Evolutionary conservation across 1,140 invertebrate species (phyloP).

Genomic region (Agraylea sexmaculata): DNA sequence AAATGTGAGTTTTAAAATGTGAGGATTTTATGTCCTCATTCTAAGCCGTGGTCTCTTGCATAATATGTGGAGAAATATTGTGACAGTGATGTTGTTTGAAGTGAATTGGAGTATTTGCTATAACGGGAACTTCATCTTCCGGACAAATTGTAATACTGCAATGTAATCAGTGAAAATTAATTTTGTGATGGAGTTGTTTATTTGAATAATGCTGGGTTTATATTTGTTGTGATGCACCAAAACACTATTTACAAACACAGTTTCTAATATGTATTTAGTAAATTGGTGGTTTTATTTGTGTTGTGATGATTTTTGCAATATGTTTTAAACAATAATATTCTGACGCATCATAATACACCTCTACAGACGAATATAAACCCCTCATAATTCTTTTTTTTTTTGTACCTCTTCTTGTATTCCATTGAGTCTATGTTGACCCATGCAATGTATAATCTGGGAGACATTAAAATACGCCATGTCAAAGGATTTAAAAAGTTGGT

Average conservation of each 20-base stretch:
- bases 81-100: constrained; percentile 41
- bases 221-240: constrained; percentile 12
- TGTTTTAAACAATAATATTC: not conserved
- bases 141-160: constrained; percentile 47
- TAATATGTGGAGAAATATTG: constrained; percentile 14
- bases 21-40: no score
- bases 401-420: constrained; percentile 50
- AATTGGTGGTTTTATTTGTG: not conserved
- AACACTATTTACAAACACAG: constrained; percentile 12
- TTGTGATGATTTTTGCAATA: constrained; percentile 1
- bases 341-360: not conserved
- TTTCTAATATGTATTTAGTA: not conserved
- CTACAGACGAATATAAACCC: not conserved
- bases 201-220: not conserved
- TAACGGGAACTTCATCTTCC: constrained; percentile 40
- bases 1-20: no score
- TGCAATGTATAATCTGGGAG: constrained; percentile 57
- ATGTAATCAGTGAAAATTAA: constrained; percentile 20
- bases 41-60: no score
- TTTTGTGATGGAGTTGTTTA: constrained; percentile 1
- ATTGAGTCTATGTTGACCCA: constrained; percentile 58
- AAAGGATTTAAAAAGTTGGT: constrained; percentile 68
- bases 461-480: constrained; percentile 65
- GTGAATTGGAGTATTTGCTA: constrained; percentile 40
- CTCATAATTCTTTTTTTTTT: constrained; percentile 6